Evolutionary conservation across 2,113 vertebrate species (phyloP), one percentile per base, ranked within the genome.

Genomic region (Caranx ignobilis): DNA sequence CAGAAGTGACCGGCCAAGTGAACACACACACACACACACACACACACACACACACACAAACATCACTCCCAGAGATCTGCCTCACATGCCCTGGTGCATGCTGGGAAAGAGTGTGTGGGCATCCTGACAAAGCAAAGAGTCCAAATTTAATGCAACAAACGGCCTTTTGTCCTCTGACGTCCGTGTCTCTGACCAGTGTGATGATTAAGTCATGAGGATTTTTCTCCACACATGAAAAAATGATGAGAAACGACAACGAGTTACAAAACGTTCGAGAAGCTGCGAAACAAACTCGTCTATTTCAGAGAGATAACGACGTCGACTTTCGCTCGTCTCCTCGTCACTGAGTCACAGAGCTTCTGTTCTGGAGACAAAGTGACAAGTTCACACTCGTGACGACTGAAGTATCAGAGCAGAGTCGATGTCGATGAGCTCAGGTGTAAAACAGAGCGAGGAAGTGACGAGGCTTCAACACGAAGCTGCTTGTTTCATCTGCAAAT

Each of bases 201-300:
- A 82, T 74, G 78, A 79, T 79, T 81, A 74, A 78, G 48, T 64
- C 47, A 65, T 65, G 52, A 64, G 34, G 55, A 50, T 21, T 37
- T 21, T 52, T 45, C 70, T 77, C 19, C 0, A 18, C 37, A n/a
- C 34, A 26, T 62, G 60, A 65, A 19, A 54, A 54, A 64, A 56
- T 26, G 0, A 69, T 71, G 59, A 62, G 61, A 76, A 68, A 67
- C 26, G 26, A 62, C 54, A 57, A 62, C 54, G 52, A 79, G 47
- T 81, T 79, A 65, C 11, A 52, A 69, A 79, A 78, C 77, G 60
- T 79, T 83, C 47, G 56, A 47, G 45, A 45, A 57, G 19, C 21
- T n/a, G 78, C 11, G 73, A 82, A 82, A 82, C 63, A 61, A 71
- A 47, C 65, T 1, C 47, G 4, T 86, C 52, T 84, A 70, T 86